These are phyloP conservation scores for Raja brachyura DNA, from an alignment of 2,113 vertebrate species.

Conservation along the genomic window DNA sequence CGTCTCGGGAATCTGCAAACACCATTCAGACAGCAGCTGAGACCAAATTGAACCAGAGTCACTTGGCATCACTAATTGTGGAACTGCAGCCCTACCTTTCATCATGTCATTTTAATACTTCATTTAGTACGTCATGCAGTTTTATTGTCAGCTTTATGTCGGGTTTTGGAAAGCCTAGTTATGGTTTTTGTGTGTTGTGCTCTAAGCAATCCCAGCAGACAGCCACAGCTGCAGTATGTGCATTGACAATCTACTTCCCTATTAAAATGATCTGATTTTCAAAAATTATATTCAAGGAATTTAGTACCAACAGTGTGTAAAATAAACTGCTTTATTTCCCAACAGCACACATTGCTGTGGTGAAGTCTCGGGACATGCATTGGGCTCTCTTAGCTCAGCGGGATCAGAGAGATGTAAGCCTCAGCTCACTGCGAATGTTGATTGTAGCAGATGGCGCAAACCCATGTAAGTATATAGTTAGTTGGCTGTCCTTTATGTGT, in stretches of 20 bases:
- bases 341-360: slow-evolving; percentile 75
- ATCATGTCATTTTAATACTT: background rate
- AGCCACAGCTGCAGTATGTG: background rate
- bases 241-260: background rate
- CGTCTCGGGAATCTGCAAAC: too few relatives aligned
- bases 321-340: slow-evolving; percentile 20
- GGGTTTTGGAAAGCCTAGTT: background rate
- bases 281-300: background rate
- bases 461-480: slow-evolving; percentile 72
- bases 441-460: slow-evolving; percentile 91
- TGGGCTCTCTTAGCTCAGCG: slow-evolving; percentile 92
- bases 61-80: too few relatives aligned
- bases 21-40: too few relatives aligned
- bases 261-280: background rate
- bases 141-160: background rate
- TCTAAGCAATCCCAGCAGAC: background rate
- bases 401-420: slow-evolving; percentile 83
- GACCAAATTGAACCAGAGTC: too few relatives aligned
- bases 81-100: background rate
- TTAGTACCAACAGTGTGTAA: background rate
- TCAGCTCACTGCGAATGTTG: slow-evolving; percentile 85
- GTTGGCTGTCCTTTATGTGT: too few relatives aligned
- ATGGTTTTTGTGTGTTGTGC: background rate
- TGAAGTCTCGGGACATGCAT: slow-evolving; percentile 96
- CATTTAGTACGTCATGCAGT: background rate